Evolutionary conservation across 2,888 invertebrate species (phyloP).

Genomic region (Caenorhabditis doughertyi): DNA sequence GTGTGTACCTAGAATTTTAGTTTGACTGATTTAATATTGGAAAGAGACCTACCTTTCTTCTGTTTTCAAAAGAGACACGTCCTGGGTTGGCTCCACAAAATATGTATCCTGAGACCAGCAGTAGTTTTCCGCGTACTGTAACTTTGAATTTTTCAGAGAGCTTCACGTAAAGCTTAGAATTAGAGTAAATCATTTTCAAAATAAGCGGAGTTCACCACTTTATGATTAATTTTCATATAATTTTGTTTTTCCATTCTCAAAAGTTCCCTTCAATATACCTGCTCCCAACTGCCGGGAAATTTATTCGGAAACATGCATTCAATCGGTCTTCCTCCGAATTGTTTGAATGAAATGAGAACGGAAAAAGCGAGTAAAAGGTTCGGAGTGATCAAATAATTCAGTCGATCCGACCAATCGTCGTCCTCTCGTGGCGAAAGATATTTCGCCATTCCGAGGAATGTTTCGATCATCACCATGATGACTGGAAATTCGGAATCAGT

Average conservation of each 20-base stretch:
- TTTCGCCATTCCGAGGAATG: conserved; percentile 79
- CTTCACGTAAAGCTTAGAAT: too few species aligned
- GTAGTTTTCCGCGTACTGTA: conserved; percentile 82
- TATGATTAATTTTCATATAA: too few species aligned
- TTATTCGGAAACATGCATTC: conserved; percentile 82
- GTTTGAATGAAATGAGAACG: conserved; percentile 79
- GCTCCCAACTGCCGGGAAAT: conserved; percentile 82
- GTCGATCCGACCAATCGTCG: conserved; percentile 80
- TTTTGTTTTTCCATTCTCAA: neutral
- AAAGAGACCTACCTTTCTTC: conserved; percentile 62
- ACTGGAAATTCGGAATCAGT: conserved; percentile 4
- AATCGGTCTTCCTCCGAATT: conserved; percentile 77
- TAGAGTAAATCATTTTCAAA: too few species aligned
- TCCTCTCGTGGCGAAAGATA: conserved; percentile 78
- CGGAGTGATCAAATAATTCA: conserved; percentile 81
- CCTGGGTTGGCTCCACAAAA: conserved; percentile 77
- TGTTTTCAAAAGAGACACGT: conserved; percentile 76
- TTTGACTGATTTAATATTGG: neutral
- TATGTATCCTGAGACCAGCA: conserved; percentile 82
- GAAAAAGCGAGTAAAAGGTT: conserved; percentile 81
- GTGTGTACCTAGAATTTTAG: conserved; percentile 65
- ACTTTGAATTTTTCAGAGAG: too few species aligned
- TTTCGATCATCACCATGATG: conserved; percentile 79
- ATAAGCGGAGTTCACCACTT: too few species aligned
- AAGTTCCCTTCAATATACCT: conserved; percentile 65